Conservation (phyloP, 1,140 invertebrate species). For the Nomia melanderi region DNA sequence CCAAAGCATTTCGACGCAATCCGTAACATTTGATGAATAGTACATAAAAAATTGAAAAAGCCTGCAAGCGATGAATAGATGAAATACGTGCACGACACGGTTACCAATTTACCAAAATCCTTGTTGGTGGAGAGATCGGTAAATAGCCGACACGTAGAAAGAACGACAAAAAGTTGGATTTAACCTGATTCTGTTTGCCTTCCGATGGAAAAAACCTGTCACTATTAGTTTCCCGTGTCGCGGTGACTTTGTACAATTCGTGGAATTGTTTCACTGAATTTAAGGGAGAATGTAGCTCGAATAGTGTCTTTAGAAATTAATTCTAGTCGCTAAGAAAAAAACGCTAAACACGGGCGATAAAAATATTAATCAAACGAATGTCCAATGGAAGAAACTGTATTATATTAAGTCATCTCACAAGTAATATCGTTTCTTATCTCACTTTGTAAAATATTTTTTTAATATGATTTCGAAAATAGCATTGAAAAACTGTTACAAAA, state of each 20-base stretch:
- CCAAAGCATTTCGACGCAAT: too few relatives aligned
- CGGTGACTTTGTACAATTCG: background rate
- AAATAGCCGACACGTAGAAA: slow-evolving; percentile 27
- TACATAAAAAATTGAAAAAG: too few relatives aligned
- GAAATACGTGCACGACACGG: slow-evolving; percentile 14
- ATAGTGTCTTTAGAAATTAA: background rate
- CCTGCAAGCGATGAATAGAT: too few relatives aligned
- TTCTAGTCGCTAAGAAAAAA: background rate
- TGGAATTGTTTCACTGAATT: slow-evolving; percentile 20
- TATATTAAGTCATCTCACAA: too few relatives aligned
- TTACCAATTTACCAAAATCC: slow-evolving; percentile 50
- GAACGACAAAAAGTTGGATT: slow-evolving; percentile 42
- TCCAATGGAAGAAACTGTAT: too few relatives aligned
- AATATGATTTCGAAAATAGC: too few relatives aligned
- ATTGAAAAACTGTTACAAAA: too few relatives aligned
- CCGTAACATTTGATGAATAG: too few relatives aligned
- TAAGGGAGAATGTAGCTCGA: background rate
- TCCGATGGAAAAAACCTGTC: slow-evolving; percentile 36
- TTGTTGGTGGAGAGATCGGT: slow-evolving; percentile 44
- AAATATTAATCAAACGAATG: background rate
- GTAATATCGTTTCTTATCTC: too few relatives aligned
- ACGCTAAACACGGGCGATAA: too few relatives aligned
- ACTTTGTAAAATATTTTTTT: too few relatives aligned
- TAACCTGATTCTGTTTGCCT: slow-evolving; percentile 44
- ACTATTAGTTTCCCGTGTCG: slow-evolving; percentile 43